Conservation (phyloP, 2,888 invertebrate genomes). For the Liopterus haemorrhoidalis region DNA sequence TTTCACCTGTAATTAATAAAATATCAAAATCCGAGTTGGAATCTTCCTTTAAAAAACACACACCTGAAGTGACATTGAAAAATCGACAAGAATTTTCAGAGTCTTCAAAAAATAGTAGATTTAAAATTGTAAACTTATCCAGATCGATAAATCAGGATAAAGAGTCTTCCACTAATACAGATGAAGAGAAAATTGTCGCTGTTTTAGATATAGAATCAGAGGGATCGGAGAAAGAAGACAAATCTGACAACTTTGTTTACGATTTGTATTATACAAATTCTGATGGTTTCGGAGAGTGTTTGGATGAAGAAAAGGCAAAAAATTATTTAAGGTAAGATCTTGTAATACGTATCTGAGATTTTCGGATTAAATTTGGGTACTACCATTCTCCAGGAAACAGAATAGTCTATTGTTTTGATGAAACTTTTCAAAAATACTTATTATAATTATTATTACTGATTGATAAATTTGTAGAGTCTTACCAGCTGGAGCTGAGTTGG, state of each 20-base stretch:
- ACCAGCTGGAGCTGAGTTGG: no score
- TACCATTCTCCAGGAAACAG: slow-evolving; percentile 24
- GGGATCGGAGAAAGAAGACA: slow-evolving; percentile 27
- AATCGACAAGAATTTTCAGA: slow-evolving; percentile 46
- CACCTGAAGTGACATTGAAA: slow-evolving; percentile 46
- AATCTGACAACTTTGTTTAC: slow-evolving; percentile 50
- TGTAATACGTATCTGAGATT: slow-evolving; percentile 10
- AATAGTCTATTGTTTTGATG: slow-evolving; percentile 13
- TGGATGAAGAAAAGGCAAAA: slow-evolving; percentile 43
- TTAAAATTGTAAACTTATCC: slow-evolving; percentile 55
- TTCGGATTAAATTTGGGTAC: slow-evolving; percentile 7
- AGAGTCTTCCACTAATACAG: slow-evolving; percentile 26
- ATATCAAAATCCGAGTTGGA: slow-evolving; percentile 48
- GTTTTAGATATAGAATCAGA: slow-evolving; percentile 55
- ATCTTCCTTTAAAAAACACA: slow-evolving; percentile 48
- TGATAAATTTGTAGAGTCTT: no score
- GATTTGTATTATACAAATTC: slow-evolving; percentile 58
- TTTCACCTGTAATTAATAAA: slow-evolving; percentile 46
- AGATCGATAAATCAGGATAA: slow-evolving; percentile 44
- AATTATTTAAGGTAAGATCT: slow-evolving; percentile 41
- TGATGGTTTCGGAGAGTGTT: slow-evolving; percentile 47
- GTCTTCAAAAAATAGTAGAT: slow-evolving; percentile 50
- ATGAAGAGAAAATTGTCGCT: slow-evolving; percentile 43
- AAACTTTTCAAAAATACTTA: background rate
- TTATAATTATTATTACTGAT: no score